Conservation (phyloP, 1,140 invertebrate genomes). For the Drosophila takahashii region DNA sequence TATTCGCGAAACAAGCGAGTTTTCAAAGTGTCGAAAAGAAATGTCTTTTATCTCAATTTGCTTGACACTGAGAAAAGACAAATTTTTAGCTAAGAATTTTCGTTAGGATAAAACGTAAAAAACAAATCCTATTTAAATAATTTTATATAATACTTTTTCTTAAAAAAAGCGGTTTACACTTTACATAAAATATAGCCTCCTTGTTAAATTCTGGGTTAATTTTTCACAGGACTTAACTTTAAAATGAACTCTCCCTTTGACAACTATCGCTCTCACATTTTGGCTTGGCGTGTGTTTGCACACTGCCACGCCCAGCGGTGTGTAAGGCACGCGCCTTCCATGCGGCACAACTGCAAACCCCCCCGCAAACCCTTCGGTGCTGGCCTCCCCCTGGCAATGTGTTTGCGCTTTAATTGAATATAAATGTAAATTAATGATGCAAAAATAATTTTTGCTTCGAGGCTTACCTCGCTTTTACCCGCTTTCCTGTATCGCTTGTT, state of each 20-base stretch:
- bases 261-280: background rate
- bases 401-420: slow-evolving; percentile 83
- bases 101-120: too few species aligned
- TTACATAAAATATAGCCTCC: background rate
- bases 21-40: too few species aligned
- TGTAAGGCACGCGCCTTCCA: slow-evolving; percentile 48
- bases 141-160: too few species aligned
- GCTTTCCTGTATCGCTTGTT: slow-evolving; percentile 42
- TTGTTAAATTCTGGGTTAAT: background rate
- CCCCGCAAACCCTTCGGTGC: background rate
- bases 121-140: too few species aligned
- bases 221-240: background rate
- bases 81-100: too few species aligned
- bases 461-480: slow-evolving; percentile 57
- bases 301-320: slow-evolving; percentile 46
- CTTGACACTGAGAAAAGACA: too few species aligned
- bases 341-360: slow-evolving; percentile 16
- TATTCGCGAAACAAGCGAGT: too few species aligned
- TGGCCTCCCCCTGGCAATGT: slow-evolving; percentile 47
- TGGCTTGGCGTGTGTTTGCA: slow-evolving; percentile 17
- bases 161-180: too few species aligned
- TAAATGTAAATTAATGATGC: slow-evolving; percentile 84
- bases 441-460: slow-evolving; percentile 81
- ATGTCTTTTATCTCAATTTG: too few species aligned
- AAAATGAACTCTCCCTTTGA: background rate